Base-by-base conservation (phyloP, 2,888 invertebrate genomes). In the Macrophya annulata region DNA sequence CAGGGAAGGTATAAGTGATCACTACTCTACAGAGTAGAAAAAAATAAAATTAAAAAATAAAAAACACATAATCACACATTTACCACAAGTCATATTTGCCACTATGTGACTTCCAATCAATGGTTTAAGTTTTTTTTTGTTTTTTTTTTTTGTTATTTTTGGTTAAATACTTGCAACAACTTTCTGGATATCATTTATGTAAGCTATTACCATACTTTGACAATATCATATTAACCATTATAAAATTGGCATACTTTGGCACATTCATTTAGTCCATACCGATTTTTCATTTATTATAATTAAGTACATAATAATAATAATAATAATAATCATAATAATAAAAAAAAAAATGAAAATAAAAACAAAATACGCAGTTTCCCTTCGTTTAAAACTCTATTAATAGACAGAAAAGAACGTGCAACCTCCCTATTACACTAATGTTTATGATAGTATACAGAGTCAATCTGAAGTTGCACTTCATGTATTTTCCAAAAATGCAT, bases 1-100 rank as follows among this genome's bases (percentile, higher is more conserved):
- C 83, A 83, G 83, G 83, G 37, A 83, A 83, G 83, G 83, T 83
- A 83, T 71, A 83, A 51, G 68, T 68, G 83, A 83, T 81, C n/a
- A 15, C 31, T 83, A 71, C 83, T 83, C 83, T 45, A 65, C 31
- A 68, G 68, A 68, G 83, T 83, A 83, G 51, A 68, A 31, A 31
- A 31, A 31, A 31, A 31, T 31, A 31, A 31, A 31, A 31, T 2
- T 31, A 31, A 31, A 31, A 31, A 31, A 31, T 8, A 45, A 68
- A 12, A 71, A 45, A 68, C n/a, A 82, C 68, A 68, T 83, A 51
- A 83, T 83, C 83, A 65, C 68, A 48, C 62, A 21, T 62, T 3
- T 81, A 59, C 79, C 40, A 25, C 62, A 59, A 79, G 82, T 83
- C 83, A 68, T 83, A 68, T 83, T 81, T 59, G 21, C 81, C 68